phyloP scores from a whole-genome alignment of 2,797 vertebrate genomes.

The Chelmon rostratus region DNA sequence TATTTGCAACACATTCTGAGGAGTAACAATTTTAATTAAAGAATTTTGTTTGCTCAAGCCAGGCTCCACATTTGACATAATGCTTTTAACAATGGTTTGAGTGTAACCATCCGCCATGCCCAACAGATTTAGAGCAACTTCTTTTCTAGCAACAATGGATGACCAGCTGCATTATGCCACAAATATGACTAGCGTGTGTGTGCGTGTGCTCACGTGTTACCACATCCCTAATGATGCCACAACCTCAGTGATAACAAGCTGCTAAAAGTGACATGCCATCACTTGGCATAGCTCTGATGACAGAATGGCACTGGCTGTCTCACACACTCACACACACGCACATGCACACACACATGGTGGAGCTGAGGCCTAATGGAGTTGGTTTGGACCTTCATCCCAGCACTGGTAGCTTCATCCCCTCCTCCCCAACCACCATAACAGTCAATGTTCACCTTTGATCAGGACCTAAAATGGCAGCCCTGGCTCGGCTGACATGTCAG shows the following conservation, averaged over 20 bases:
- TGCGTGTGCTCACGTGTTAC: background rate
- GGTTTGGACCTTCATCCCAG: conserved; percentile 45
- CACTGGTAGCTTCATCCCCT: background rate
- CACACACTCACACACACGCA: background rate
- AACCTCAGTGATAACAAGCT: conserved; percentile 61
- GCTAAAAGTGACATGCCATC: conserved; percentile 56
- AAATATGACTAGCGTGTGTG: conserved; percentile 6
- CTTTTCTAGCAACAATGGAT: conserved; percentile 1
- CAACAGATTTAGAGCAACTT: background rate
- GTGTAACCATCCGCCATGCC: background rate
- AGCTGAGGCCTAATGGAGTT: conserved; percentile 45
- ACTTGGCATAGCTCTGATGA: conserved; percentile 49
- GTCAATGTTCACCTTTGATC: conserved; percentile 77
- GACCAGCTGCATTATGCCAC: background rate
- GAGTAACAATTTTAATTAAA: background rate
- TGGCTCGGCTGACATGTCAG: conserved; percentile 75
- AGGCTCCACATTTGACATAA: background rate
- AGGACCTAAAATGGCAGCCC: conserved; percentile 66
- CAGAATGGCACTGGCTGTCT: conserved; percentile 31
- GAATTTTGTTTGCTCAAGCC: background rate
- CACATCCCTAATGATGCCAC: conserved; percentile 48
- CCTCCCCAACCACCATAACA: conserved; percentile 36
- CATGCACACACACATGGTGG: conserved; percentile 14
- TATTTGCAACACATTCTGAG: background rate
- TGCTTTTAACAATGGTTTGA: background rate